Evolutionary conservation across 2,113 vertebrate species (phyloP).

Genomic region (Noctilio leporinus): DNA sequence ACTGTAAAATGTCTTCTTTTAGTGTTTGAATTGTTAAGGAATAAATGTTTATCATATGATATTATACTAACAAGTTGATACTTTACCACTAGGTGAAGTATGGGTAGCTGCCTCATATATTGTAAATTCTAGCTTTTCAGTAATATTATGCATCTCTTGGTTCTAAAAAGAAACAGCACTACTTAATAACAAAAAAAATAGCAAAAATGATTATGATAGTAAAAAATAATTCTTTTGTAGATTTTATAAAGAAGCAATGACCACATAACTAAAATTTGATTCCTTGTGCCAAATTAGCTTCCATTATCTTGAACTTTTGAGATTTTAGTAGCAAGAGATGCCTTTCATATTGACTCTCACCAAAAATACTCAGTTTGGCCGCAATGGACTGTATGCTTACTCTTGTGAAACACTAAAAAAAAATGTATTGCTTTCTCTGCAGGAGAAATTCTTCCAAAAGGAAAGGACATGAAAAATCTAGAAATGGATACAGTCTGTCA

Average conservation of each 20-base stretch:
- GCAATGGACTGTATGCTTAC: background rate
- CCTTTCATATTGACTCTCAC: background rate
- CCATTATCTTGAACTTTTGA: background rate
- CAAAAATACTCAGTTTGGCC: background rate
- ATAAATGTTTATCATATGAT: background rate
- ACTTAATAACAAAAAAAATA: background rate
- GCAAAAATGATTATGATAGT: background rate
- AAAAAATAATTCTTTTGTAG: background rate
- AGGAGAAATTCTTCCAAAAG: background rate
- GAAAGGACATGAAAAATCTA: background rate
- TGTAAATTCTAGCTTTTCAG: background rate
- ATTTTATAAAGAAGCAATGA: background rate
- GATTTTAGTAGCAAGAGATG: background rate
- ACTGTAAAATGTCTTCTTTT: background rate
- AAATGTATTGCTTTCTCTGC: background rate
- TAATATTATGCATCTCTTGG: background rate
- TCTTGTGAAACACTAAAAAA: background rate
- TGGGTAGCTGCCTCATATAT: background rate
- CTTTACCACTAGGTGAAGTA: background rate
- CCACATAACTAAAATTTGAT: background rate
- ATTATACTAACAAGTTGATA: background rate
- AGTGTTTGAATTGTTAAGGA: background rate
- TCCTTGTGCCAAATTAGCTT: background rate
- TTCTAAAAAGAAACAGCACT: background rate
- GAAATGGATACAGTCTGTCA: background rate